Base-by-base conservation (phyloP, 2,113 vertebrate species). In the Zapornia atra region DNA sequence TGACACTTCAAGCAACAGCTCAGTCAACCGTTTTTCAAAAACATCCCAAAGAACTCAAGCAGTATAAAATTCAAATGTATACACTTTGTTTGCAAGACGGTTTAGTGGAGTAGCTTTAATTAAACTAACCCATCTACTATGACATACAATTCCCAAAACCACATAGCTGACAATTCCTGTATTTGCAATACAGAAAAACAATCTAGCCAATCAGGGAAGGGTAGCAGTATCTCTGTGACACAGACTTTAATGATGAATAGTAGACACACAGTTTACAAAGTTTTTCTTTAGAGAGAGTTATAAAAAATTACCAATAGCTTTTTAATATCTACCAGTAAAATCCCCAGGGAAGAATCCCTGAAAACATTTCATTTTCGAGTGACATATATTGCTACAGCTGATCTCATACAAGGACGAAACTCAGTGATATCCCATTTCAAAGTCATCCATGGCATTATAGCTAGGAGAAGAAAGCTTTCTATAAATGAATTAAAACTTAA, bases 301-400 rank as follows among this genome's bases (percentile, higher is more conserved):
- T 16, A 83, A 89, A 64, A 36, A 86, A 59, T 51, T 78, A 86
- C 69, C 24, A 56, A 22, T 19, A 77, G 26, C 6, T 72, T 86
- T 90, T 60, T 71, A 60, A 4, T 51, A 88, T 48, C 33, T 53
- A 86, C 53, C 13, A 87, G 33, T 77, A 81, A 50, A 50, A 92
- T 92, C 77, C 19, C 61, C 61, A 82, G 83, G 22, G 86, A 92
- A 33, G 72, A 66, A 88, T 56, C 17, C 34, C 76, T 85, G 75
- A 68, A 96, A 87, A 77, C 33, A 26, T 66, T 96, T 94, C 63
- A 86, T 75, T 94, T 95, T 94, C 66, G 54, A 88, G 72, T 91
- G 80, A 93, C 33, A 88, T 82, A 68, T 56, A 64, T 26, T 61
- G 50, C 82, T 96, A 90, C 29, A 90, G 46, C n/a, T 86, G 78